Evolutionary conservation across 2,888 invertebrate genomes (phyloP).

Genomic region (Trachelus troglodyta): DNA sequence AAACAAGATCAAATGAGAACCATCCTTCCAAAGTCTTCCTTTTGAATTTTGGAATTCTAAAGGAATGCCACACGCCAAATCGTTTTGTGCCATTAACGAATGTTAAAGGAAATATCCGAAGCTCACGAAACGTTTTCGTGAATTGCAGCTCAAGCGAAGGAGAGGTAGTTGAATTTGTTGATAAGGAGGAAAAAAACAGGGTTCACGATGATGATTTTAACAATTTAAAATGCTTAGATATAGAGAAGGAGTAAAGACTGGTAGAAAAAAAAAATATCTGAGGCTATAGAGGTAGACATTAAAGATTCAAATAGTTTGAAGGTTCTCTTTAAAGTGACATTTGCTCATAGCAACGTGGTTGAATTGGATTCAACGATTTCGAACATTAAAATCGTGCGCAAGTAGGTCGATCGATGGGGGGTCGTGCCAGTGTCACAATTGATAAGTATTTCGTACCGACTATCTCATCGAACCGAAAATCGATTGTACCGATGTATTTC

Average conservation of each 20-base stretch:
- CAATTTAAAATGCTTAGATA: conserved; percentile 53
- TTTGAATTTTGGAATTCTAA: conserved; percentile 3
- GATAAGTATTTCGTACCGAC: background rate
- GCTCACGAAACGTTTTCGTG: conserved; percentile 20
- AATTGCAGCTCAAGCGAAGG: conserved; percentile 30
- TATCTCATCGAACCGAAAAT: background rate
- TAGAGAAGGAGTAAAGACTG: conserved; percentile 61
- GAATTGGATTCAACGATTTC: background rate
- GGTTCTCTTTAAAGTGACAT: conserved; percentile 28
- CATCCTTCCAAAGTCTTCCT: conserved; percentile 34
- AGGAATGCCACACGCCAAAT: conserved; percentile 40
- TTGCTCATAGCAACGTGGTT: conserved; percentile 43
- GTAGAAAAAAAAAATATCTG: conserved; percentile 47
- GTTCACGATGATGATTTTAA: conserved; percentile 52
- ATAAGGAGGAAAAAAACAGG: conserved; percentile 35
- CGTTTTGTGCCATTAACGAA: conserved; percentile 53
- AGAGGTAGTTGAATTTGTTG: conserved; percentile 26
- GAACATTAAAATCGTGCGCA: background rate
- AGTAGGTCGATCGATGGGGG: background rate
- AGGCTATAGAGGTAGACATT: conserved; percentile 48
- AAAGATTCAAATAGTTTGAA: conserved; percentile 39
- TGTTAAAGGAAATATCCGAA: background rate
- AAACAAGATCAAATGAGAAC: background rate
- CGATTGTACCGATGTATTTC: background rate
- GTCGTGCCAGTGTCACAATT: no score